Conservation (phyloP, 2,888 invertebrate species). For the Caenorhabditis becei region DNA sequence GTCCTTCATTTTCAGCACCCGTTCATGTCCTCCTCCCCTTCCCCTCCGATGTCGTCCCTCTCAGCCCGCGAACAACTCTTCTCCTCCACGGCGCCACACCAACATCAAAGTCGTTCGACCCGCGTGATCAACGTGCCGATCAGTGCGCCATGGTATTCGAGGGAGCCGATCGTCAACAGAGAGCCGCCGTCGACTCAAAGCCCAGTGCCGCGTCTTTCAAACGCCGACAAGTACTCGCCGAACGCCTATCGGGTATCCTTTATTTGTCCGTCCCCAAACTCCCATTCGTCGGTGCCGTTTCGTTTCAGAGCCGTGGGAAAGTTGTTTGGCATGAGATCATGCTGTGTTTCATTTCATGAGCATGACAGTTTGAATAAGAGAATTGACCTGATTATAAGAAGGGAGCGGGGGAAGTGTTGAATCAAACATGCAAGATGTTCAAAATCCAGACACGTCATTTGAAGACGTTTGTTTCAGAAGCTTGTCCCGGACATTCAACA, state of each 20-base stretch:
- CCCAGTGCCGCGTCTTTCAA: slow-evolving; percentile 28
- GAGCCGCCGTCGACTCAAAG: slow-evolving; percentile 30
- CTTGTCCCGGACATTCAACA: too few species aligned
- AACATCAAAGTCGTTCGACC: slow-evolving; percentile 10
- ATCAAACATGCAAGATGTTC: too few species aligned
- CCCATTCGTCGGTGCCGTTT: slow-evolving; percentile 25
- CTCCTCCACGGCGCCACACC: slow-evolving; percentile 24
- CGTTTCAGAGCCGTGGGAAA: slow-evolving; percentile 26
- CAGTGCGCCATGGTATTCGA: slow-evolving; percentile 67
- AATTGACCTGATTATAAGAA: too few species aligned
- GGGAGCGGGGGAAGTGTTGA: neutral
- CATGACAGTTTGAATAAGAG: slow-evolving; percentile 23
- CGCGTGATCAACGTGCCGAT: slow-evolving; percentile 66
- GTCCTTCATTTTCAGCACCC: slow-evolving; percentile 51
- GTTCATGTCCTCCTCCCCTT: slow-evolving; percentile 47
- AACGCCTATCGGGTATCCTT: slow-evolving; percentile 58
- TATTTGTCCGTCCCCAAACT: slow-evolving; percentile 32
- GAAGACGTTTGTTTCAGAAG: too few species aligned
- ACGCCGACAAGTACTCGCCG: slow-evolving; percentile 46
- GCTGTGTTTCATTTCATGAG: slow-evolving; percentile 15
- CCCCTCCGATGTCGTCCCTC: slow-evolving; percentile 14
- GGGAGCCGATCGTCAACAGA: slow-evolving; percentile 37
- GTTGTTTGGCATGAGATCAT: slow-evolving; percentile 27
- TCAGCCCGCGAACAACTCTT: slow-evolving; percentile 59
- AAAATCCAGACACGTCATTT: too few species aligned